A percentile compares a stretch with the other conserved stretches of the same genome.
Evolutionary conservation across 2,888 invertebrate species (phyloP).

Genomic region (Trypoxylon attenuatum): DNA sequence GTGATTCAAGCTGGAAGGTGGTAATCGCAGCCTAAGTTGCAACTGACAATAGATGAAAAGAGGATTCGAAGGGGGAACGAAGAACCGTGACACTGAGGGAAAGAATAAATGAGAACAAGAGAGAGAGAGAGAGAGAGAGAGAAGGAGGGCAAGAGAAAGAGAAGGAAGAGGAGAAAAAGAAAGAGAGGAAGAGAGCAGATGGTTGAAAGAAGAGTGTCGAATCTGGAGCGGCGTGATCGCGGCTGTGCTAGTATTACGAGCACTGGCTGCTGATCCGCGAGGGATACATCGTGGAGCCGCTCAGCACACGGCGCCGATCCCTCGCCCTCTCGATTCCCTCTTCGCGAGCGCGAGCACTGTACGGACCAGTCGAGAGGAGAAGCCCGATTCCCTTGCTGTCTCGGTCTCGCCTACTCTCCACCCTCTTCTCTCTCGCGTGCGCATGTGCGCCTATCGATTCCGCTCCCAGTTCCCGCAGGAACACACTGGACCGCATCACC

Average conservation of each 20-base stretch:
- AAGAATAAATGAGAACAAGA: too few relatives aligned
- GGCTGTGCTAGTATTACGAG: constrained; percentile 60
- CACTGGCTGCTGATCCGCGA: constrained; percentile 71
- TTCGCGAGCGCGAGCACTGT: constrained; percentile 21
- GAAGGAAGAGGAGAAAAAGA: not conserved
- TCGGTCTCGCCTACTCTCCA: constrained; percentile 13
- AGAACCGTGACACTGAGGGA: too few relatives aligned
- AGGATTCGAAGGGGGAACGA: too few relatives aligned
- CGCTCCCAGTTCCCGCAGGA: constrained; percentile 57
- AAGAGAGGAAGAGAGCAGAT: constrained; percentile 24
- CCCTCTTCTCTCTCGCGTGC: constrained; percentile 46
- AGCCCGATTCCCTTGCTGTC: constrained; percentile 5
- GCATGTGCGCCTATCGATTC: constrained; percentile 74
- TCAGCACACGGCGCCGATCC: constrained; percentile 29
- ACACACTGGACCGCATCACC: constrained; percentile 47
- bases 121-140: not conserved
- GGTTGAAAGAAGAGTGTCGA: constrained; percentile 29
- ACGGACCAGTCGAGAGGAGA: constrained; percentile 27
- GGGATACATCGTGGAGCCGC: constrained; percentile 71
- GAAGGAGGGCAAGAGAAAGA: not conserved
- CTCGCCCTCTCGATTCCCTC: constrained; percentile 53
- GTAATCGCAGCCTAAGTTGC: too few relatives aligned
- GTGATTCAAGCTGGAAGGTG: too few relatives aligned
- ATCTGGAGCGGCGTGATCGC: constrained; percentile 56
- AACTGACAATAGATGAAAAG: too few relatives aligned